Conservation (phyloP, 2,888 invertebrate genomes). For the Subacronicta megacephala region DNA sequence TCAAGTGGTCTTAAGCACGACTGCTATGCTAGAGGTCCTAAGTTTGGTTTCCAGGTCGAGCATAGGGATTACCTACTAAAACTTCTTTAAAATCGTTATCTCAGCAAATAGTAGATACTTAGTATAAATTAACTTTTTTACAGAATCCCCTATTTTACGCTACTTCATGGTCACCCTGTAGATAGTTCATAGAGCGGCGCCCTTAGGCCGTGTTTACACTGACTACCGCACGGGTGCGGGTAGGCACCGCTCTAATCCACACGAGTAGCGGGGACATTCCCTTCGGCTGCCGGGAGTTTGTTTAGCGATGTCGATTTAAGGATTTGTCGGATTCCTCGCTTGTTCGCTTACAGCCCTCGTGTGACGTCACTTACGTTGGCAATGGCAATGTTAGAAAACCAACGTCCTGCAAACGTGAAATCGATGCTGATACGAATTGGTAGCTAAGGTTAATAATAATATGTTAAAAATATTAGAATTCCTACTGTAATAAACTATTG, state of each 20-base stretch:
- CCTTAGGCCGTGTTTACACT: constrained; percentile 68
- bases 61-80: too few relatives aligned
- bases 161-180: too few relatives aligned
- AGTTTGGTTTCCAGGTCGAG: too few relatives aligned
- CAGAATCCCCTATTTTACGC: too few relatives aligned
- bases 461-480: too few relatives aligned
- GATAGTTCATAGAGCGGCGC: constrained; percentile 28
- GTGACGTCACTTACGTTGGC: constrained; percentile 16
- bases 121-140: too few relatives aligned
- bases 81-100: too few relatives aligned
- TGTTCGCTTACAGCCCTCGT: constrained; percentile 29
- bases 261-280: constrained; percentile 53
- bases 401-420: constrained; percentile 32
- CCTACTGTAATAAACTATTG: too few relatives aligned
- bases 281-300: constrained; percentile 62
- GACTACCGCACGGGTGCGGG: constrained; percentile 72
- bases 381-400: constrained; percentile 25
- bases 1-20: too few relatives aligned
- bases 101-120: too few relatives aligned
- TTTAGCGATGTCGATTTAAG: constrained; percentile 67
- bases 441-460: too few relatives aligned
- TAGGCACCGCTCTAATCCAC: constrained; percentile 66
- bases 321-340: constrained; percentile 56
- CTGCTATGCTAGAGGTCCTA: too few relatives aligned
- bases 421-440: constrained; percentile 15